Evolutionary conservation across 2,888 invertebrate species (phyloP).

Genomic region (Lasioglossum morio): DNA sequence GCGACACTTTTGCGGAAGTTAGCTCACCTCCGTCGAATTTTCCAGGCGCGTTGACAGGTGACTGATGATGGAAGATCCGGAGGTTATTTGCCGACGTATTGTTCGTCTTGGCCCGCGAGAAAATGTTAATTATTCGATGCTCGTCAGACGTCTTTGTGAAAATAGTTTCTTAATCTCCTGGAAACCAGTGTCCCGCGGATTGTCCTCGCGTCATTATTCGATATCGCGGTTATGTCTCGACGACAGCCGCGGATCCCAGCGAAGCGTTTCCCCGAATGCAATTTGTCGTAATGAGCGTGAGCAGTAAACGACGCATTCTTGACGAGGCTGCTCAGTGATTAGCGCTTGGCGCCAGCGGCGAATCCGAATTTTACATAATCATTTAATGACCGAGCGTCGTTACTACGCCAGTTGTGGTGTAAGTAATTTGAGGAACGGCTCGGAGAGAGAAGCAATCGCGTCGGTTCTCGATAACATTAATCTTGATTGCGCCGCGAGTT

Average conservation of each 20-base stretch:
- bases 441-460: conserved; percentile 4
- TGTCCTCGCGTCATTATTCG: neutral
- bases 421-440: neutral
- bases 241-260: conserved; percentile 10
- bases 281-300: conserved; percentile 43
- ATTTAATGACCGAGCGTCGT: conserved; percentile 29
- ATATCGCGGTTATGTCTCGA: neutral
- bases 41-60: neutral
- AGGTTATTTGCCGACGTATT: neutral
- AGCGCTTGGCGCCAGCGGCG: conserved; percentile 41
- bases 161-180: neutral
- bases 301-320: conserved; percentile 26
- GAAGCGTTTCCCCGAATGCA: conserved; percentile 46
- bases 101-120: neutral
- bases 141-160: neutral
- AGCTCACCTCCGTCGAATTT: neutral
- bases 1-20: neutral
- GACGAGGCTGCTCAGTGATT: conserved; percentile 35
- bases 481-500: neutral
- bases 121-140: conserved; percentile 6
- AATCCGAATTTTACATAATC: conserved; percentile 57
- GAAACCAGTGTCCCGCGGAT: neutral
- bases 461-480: neutral
- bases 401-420: neutral
- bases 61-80: neutral